A percentile compares a stretch with the other conserved stretches of the same genome.
These are phyloP conservation scores for Chunga burmeisteri DNA, from an alignment of 2,113 vertebrate species.

Conservation along the genomic window DNA sequence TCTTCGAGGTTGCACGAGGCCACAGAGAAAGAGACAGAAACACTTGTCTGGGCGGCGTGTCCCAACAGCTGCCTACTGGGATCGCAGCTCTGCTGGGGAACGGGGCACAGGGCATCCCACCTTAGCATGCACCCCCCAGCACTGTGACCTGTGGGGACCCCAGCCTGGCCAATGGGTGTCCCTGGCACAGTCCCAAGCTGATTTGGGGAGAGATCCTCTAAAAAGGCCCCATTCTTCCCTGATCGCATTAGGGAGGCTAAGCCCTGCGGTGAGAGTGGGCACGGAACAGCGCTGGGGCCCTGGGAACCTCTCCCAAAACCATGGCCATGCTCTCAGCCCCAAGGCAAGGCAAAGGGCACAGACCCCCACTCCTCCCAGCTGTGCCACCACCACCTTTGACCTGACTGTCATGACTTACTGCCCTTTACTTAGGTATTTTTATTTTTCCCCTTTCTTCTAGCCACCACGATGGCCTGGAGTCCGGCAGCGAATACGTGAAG, in stretches of 20 bases:
- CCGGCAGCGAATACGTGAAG: constrained; percentile 78
- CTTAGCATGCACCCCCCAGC: background rate
- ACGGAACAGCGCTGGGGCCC: background rate
- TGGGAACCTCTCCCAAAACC: background rate
- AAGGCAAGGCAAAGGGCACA: background rate
- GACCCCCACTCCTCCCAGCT: accelerated
- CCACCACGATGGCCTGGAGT: constrained; percentile 59
- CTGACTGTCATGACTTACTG: background rate
- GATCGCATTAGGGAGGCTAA: constrained; percentile 51
- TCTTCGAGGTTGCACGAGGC: background rate
- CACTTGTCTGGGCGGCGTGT: background rate
- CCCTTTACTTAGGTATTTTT: background rate
- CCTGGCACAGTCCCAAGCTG: background rate
- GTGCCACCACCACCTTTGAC: background rate
- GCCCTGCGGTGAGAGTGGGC: background rate
- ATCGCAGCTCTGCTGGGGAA: constrained; percentile 18
- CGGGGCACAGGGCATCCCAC: background rate
- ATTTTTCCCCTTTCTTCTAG: constrained; percentile 49
- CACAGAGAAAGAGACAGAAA: background rate
- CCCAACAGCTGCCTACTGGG: constrained; percentile 1
- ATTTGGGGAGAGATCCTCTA: constrained; percentile 23
- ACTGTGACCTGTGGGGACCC: background rate
- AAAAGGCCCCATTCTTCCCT: constrained; percentile 26
- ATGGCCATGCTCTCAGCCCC: background rate
- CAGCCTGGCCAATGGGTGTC: background rate